A percentile compares a stretch with the other conserved stretches of the same genome.
These are phyloP conservation scores for Scaptomyza tumidula DNA, from an alignment of 2,888 invertebrate species.

Conservation along the genomic window DNA sequence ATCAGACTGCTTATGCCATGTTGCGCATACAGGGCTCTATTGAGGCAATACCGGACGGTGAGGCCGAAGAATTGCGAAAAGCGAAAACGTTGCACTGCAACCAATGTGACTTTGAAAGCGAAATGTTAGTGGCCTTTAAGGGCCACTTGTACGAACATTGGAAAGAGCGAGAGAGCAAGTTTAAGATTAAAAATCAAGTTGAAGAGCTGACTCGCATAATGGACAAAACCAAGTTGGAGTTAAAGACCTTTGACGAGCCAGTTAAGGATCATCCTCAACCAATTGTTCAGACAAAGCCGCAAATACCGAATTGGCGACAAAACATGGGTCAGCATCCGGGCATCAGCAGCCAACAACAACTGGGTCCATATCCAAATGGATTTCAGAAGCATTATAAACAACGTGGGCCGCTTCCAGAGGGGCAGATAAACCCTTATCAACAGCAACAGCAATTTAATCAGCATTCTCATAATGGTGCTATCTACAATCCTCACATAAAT, in stretches of 20 bases:
- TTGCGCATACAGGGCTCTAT: slow-evolving; percentile 43
- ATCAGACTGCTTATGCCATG: slow-evolving; percentile 39
- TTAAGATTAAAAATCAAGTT: slow-evolving; percentile 10
- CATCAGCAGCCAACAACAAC: neutral
- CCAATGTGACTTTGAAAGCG: slow-evolving; percentile 49
- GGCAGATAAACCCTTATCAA: too few species aligned
- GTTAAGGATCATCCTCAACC: neutral
- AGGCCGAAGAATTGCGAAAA: slow-evolving; percentile 8
- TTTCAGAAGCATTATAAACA: neutral
- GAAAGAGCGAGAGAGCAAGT: slow-evolving; percentile 30
- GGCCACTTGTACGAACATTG: slow-evolving; percentile 54
- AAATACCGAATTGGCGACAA: neutral
- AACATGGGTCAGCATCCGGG: neutral
- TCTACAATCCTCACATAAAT: too few species aligned
- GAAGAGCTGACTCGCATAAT: slow-evolving; percentile 24
- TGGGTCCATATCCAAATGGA: neutral
- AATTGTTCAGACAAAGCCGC: neutral
- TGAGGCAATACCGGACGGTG: slow-evolving; percentile 29
- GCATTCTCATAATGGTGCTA: too few species aligned
- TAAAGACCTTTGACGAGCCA: neutral
- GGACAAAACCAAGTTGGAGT: slow-evolving; percentile 14
- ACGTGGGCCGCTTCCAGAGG: neutral
- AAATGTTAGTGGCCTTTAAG: slow-evolving; percentile 36
- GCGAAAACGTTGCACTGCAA: slow-evolving; percentile 36
- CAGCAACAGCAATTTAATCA: too few species aligned